Evolutionary conservation across 2,888 invertebrate species (phyloP), one percentile per base, ranked within the genome.

Genomic region (Stenurella melanura): DNA sequence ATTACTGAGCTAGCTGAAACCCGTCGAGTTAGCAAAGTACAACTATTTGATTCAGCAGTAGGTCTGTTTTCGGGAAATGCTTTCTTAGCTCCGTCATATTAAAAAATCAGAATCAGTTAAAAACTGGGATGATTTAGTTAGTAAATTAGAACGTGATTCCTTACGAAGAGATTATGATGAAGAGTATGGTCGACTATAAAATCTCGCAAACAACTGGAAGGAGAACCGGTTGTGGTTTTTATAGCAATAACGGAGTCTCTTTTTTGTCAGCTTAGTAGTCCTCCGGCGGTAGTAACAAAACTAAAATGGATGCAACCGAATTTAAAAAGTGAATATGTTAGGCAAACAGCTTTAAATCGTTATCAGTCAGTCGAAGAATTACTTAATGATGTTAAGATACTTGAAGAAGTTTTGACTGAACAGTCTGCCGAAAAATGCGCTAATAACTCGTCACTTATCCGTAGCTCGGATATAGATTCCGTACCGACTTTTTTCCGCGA

Each of bases 221-320:
- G n/a, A n/a, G n/a, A 75, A 38, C 30, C 64, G 12, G 56, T 75
- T 19, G 66, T 56, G 9, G 71, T 75, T 63, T 75, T 63, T 19
- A 64, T 71, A n/a, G 60, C 75, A 9, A 42, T 70, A 54, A 63
- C 64, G 64, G 75, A 75, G 50, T 19, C 60, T 15, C 19, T 70
- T 4, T 75, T 75, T 26, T 61, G 58, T 56, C 21, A 57, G 11
- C 64, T 75, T 12, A 19, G n/a, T 4, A 26, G 3, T 15, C 42
- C 34, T 4, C 75, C 70, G 4, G 66, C 68, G 4, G 56, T n/a
- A n/a, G 17, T 68, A 18, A 69, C 67, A 5, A 75, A 61, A 64
- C 9, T 75, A 11, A 75, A 75, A 57, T 26, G 50, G n/a, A 75
- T 75, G 3, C 56, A 56, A 9, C 61, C 34, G 15, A 75, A 75